A percentile compares a stretch with the other conserved stretches of the same genome.
Conservation (phyloP, 1,140 invertebrate genomes). For the Bombyx mandarina region DNA sequence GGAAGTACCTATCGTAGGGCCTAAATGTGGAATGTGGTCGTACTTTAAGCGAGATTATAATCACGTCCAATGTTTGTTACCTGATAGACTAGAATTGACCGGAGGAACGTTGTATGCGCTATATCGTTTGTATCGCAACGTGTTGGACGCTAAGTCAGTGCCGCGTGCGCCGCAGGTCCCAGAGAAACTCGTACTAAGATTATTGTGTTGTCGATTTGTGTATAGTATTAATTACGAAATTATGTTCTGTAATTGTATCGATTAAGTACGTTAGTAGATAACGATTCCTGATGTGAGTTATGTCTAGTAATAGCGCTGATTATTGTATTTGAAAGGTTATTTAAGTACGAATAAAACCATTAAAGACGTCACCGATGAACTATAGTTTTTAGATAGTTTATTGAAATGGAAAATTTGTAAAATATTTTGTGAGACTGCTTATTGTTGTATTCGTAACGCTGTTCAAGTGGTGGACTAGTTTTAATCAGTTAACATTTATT, state of each 20-base stretch:
- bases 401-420: slow-evolving; percentile 61
- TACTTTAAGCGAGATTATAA: slow-evolving; percentile 39
- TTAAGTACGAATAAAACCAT: slow-evolving; percentile 56
- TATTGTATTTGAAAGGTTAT: slow-evolving; percentile 59
- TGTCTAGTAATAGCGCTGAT: slow-evolving; percentile 58
- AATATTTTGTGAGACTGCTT: slow-evolving; percentile 70
- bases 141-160: slow-evolving; percentile 36
- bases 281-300: slow-evolving; percentile 67
- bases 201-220: slow-evolving; percentile 68
- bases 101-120: slow-evolving; percentile 31
- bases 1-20: slow-evolving; percentile 41
- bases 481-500: slow-evolving; percentile 61
- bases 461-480: slow-evolving; percentile 50
- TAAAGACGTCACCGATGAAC: slow-evolving; percentile 55
- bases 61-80: slow-evolving; percentile 37
- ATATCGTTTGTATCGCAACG: slow-evolving; percentile 44
- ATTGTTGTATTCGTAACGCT: slow-evolving; percentile 66
- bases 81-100: slow-evolving; percentile 34
- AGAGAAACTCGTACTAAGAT: slow-evolving; percentile 62
- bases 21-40: slow-evolving; percentile 42
- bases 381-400: slow-evolving; percentile 67
- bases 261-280: slow-evolving; percentile 65
- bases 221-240: slow-evolving; percentile 69
- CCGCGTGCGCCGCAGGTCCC: slow-evolving; percentile 50
- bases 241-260: slow-evolving; percentile 66